These are phyloP conservation scores for Drosophila borborema DNA, from an alignment of 2,888 invertebrate species.

Conservation along the genomic window DNA sequence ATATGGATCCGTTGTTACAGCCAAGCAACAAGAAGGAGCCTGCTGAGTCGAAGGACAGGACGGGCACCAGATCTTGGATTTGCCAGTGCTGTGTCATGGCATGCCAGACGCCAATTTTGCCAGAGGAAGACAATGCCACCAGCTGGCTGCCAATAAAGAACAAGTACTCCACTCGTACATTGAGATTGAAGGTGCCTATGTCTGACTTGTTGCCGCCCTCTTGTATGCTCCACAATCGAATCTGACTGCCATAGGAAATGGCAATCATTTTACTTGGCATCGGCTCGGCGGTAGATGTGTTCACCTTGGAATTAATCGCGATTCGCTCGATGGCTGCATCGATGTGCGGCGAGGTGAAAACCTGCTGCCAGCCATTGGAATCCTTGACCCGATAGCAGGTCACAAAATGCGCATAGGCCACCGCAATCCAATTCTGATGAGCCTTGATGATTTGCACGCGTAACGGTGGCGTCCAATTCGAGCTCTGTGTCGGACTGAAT, in stretches of 20 bases:
- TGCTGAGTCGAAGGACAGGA: slow-evolving; percentile 98
- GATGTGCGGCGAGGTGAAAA: slow-evolving; percentile 96
- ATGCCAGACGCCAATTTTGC: slow-evolving; percentile 99
- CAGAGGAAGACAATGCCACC: slow-evolving; percentile 96
- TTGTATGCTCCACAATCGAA: slow-evolving; percentile 92
- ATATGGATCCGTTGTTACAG: slow-evolving; percentile 98
- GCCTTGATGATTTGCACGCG: slow-evolving; percentile 97
- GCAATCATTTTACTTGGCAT: slow-evolving; percentile 92
- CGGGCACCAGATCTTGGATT: slow-evolving; percentile 97
- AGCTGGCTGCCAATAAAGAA: slow-evolving; percentile 99
- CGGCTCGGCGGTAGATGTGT: slow-evolving; percentile 86
- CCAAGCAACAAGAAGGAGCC: slow-evolving; percentile 97
- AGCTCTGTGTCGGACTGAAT: slow-evolving; percentile 87
- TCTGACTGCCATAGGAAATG: slow-evolving; percentile 91
- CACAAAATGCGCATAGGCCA: slow-evolving; percentile 98
- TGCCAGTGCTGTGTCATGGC: slow-evolving; percentile 99
- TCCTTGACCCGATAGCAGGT: slow-evolving; percentile 97
- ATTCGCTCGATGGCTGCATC: slow-evolving; percentile 94
- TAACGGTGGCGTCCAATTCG: slow-evolving; percentile 92
- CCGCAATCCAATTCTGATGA: slow-evolving; percentile 99
- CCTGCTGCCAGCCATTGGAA: slow-evolving; percentile 97
- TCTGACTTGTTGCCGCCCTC: slow-evolving; percentile 91
- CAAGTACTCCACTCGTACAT: slow-evolving; percentile 96
- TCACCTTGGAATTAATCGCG: slow-evolving; percentile 92
- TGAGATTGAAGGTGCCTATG: slow-evolving; percentile 95